Percentiles rank a stretch among this genome's conserved stretches.
Evolutionary conservation across 2,888 invertebrate species (phyloP).

Genomic region (Periphyllus acericola): DNA sequence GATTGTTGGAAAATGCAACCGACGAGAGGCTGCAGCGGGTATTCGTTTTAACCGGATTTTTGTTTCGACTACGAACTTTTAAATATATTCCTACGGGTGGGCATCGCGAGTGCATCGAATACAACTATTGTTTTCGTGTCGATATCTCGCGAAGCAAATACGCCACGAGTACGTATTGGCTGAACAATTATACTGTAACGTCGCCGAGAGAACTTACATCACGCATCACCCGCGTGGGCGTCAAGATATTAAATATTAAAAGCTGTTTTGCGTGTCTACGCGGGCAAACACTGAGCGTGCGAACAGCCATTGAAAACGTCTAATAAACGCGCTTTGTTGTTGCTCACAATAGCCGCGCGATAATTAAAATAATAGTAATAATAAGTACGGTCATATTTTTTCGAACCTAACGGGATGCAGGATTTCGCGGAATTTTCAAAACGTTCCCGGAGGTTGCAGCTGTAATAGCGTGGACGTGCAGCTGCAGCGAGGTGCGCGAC

Average conservation of each 20-base stretch:
- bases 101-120: neutral
- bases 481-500: neutral
- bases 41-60: too few relatives aligned
- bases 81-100: too few relatives aligned
- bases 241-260: neutral
- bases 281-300: neutral
- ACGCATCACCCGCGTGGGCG: neutral
- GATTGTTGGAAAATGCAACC: too few relatives aligned
- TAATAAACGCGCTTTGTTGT: neutral
- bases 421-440: neutral
- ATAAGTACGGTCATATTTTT: neutral
- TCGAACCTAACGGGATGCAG: neutral
- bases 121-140: neutral
- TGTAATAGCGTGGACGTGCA: neutral
- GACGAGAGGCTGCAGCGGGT: too few relatives aligned
- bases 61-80: too few relatives aligned
- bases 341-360: neutral
- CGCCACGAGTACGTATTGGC: neutral
- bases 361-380: neutral
- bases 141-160: neutral
- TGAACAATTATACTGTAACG: neutral
- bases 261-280: neutral
- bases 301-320: neutral
- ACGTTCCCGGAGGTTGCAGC: neutral
- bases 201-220: neutral